phyloP scores from a whole-genome alignment of 64 coral and sea anemone genomes.

The Montipora cactus region DNA sequence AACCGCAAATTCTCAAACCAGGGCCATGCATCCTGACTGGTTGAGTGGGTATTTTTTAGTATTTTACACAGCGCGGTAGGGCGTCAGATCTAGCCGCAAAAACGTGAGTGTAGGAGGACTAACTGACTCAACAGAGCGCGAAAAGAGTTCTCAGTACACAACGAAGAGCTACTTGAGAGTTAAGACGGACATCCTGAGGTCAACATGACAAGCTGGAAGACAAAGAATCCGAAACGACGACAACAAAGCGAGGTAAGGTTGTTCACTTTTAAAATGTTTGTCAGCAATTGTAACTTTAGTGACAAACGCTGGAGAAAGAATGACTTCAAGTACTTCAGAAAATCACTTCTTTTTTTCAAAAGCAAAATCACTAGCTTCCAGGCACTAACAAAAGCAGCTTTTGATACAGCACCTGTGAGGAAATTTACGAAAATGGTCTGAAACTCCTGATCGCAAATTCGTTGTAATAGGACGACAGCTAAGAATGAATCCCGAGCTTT shows the following conservation, averaged over 20 bases:
- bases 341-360: no score
- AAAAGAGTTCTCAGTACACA: not conserved
- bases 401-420: no score
- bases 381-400: no score
- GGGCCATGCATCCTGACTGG: not conserved
- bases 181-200: not conserved
- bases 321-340: no score
- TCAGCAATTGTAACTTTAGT: no score
- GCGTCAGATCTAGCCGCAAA: not conserved
- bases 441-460: no score
- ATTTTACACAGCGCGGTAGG: not conserved
- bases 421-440: no score
- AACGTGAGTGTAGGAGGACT: not conserved
- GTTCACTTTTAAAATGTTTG: no score
- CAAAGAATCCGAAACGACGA: not conserved
- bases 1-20: slow-evolving; percentile 7
- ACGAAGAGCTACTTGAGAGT: not conserved
- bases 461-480: no score
- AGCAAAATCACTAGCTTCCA: no score
- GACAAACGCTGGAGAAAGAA: no score
- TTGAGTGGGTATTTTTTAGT: not conserved
- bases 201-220: slow-evolving; percentile 33
- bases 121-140: not conserved
- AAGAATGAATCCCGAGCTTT: no score
- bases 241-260: not conserved